phyloP scores from a whole-genome alignment of 1,140 invertebrate genomes.

The Scaptomyza hsui region DNA sequence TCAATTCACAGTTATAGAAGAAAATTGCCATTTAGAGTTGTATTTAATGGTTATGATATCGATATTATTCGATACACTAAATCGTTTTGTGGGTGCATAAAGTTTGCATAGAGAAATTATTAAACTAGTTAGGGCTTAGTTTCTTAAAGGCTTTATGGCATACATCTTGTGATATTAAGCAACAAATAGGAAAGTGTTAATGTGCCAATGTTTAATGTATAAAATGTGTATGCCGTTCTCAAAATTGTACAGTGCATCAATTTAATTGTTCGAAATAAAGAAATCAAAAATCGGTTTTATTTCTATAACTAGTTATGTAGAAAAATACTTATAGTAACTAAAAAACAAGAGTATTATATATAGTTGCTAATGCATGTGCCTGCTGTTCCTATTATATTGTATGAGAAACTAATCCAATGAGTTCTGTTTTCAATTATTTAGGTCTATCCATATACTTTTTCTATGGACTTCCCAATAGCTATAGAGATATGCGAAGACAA shows the following conservation, averaged over 20 bases:
- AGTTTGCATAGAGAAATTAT: too few species aligned
- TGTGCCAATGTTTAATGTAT: conserved; percentile 4
- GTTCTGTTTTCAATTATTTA: conserved; percentile 21
- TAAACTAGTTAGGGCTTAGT: neutral
- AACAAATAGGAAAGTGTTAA: neutral
- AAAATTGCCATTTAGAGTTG: too few species aligned
- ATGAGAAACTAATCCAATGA: conserved; percentile 14
- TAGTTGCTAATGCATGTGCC: conserved; percentile 17
- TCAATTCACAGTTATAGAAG: too few species aligned
- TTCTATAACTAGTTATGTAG: neutral
- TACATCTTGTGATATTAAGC: conserved; percentile 22
- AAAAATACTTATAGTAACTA: neutral
- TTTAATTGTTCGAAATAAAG: neutral
- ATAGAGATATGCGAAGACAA: conserved; percentile 73
- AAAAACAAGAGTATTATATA: conserved; percentile 4
- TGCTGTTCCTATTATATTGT: conserved; percentile 19
- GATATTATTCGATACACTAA: too few species aligned
- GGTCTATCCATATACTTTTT: conserved; percentile 80
- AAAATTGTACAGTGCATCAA: neutral
- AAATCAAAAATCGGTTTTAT: neutral
- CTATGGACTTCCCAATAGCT: conserved; percentile 82
- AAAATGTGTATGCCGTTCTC: neutral
- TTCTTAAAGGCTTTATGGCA: neutral
- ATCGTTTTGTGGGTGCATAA: too few species aligned
- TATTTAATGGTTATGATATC: too few species aligned